Evolutionary conservation across 2,888 invertebrate genomes (phyloP).

Genomic region (Rhodophaea formosa): DNA sequence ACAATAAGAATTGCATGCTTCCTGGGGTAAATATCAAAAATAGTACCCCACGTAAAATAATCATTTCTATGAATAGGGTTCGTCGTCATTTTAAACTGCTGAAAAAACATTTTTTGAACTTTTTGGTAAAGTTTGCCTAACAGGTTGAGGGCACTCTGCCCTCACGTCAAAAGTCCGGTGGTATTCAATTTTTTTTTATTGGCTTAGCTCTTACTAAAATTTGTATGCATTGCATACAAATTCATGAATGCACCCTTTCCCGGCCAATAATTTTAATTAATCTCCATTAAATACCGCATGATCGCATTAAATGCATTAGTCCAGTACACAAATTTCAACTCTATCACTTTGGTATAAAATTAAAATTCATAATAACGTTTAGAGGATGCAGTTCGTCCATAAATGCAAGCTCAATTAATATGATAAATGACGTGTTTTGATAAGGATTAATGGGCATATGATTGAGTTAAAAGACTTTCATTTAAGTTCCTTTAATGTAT

Average conservation of each 20-base stretch:
- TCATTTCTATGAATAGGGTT: too few species aligned
- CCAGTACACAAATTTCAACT: neutral
- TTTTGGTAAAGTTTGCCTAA: too few species aligned
- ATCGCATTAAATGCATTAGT: neutral
- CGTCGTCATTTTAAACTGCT: too few species aligned
- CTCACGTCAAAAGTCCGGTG: too few species aligned
- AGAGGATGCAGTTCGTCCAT: neutral
- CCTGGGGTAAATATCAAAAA: too few species aligned
- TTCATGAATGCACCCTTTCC: neutral
- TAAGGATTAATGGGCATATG: conserved; percentile 25
- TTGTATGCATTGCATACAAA: neutral
- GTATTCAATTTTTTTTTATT: too few species aligned
- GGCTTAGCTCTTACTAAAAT: too few species aligned
- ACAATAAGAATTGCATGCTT: too few species aligned
- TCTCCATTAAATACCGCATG: neutral
- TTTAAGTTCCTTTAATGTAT: neutral
- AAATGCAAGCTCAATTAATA: conserved; percentile 20
- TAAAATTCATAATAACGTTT: neutral
- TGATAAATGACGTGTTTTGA: conserved; percentile 28
- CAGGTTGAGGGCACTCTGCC: too few species aligned
- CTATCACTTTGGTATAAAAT: neutral
- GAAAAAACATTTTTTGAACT: too few species aligned
- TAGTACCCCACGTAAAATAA: too few species aligned
- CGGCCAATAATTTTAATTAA: neutral
- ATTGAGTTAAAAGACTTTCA: conserved; percentile 26